Evolutionary conservation across 2,888 invertebrate genomes (phyloP).

Genomic region (Brachycybe producta): DNA sequence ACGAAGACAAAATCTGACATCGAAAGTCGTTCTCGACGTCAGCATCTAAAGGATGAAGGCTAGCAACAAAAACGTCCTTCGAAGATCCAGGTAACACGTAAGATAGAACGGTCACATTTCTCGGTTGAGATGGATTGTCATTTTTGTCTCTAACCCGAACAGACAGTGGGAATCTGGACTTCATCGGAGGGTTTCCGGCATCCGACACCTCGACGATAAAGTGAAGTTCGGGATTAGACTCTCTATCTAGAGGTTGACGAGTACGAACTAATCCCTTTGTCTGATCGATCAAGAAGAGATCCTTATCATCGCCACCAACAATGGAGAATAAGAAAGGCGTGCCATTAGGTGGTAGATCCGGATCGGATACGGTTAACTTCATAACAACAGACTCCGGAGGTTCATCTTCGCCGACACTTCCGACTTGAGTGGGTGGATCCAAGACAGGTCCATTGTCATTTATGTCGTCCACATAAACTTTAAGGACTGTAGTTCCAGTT

Average conservation of each 20-base stretch:
- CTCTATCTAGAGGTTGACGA: slow-evolving; percentile 66
- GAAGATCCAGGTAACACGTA: slow-evolving; percentile 78
- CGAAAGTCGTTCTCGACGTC: slow-evolving; percentile 80
- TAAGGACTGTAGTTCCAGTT: slow-evolving; percentile 76
- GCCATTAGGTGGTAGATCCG: slow-evolving; percentile 77
- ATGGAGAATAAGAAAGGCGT: slow-evolving; percentile 74
- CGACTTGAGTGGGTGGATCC: slow-evolving; percentile 53
- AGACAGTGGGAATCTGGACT: slow-evolving; percentile 60
- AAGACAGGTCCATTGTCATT: slow-evolving; percentile 87
- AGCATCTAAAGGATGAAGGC: slow-evolving; percentile 82
- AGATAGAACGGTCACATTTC: slow-evolving; percentile 62
- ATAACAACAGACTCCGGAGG: slow-evolving; percentile 68
- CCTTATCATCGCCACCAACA: slow-evolving; percentile 62
- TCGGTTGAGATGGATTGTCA: slow-evolving; percentile 73
- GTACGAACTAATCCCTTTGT: slow-evolving; percentile 69
- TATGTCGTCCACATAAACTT: slow-evolving; percentile 66
- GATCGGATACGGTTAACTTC: slow-evolving; percentile 74
- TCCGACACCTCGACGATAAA: slow-evolving; percentile 74
- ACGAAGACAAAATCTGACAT: slow-evolving; percentile 54
- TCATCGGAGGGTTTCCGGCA: slow-evolving; percentile 69
- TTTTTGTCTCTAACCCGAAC: slow-evolving; percentile 74
- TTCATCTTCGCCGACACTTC: slow-evolving; percentile 74
- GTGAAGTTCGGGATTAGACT: slow-evolving; percentile 58
- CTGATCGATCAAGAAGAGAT: slow-evolving; percentile 59
- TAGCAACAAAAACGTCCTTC: slow-evolving; percentile 76